These are phyloP conservation scores for Choristoneura fumiferana DNA, from an alignment of 1,140 invertebrate genomes.

Conservation along the genomic window DNA sequence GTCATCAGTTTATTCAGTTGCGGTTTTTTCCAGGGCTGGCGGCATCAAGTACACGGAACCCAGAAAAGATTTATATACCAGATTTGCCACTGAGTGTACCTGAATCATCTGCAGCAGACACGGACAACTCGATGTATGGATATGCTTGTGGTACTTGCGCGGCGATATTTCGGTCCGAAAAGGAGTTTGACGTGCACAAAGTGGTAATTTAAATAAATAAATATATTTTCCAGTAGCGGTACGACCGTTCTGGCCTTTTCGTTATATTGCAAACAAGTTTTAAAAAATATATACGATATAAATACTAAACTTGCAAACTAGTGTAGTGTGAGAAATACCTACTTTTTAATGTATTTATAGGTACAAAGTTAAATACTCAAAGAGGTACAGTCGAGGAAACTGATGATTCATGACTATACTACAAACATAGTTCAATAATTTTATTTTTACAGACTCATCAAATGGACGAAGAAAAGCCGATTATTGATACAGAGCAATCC, in stretches of 20 bases:
- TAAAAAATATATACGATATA: no score
- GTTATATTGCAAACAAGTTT: no score
- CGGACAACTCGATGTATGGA: constrained; percentile 21
- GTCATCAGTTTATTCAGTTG: no score
- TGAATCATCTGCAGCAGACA: background rate
- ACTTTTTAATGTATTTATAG: no score
- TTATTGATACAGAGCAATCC: constrained; percentile 35
- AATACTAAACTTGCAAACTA: no score
- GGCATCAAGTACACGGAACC: background rate
- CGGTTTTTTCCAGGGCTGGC: background rate
- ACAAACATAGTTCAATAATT: no score
- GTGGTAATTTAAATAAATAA: constrained; percentile 35
- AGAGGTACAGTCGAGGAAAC: no score
- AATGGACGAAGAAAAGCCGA: constrained; percentile 36
- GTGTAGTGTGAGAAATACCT: no score
- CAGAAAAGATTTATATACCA: constrained; percentile 28
- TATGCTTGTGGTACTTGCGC: constrained; percentile 55
- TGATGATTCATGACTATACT: no score
- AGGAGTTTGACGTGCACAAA: constrained; percentile 7
- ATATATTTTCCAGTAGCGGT: background rate
- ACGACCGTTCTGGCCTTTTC: background rate
- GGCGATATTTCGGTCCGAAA: constrained; percentile 39
- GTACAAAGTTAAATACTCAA: no score
- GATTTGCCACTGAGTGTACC: constrained; percentile 35
- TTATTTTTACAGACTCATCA: constrained; percentile 39